Base-by-base conservation (phyloP, 2,113 vertebrate genomes). In the Psittacara wagleri region DNA sequence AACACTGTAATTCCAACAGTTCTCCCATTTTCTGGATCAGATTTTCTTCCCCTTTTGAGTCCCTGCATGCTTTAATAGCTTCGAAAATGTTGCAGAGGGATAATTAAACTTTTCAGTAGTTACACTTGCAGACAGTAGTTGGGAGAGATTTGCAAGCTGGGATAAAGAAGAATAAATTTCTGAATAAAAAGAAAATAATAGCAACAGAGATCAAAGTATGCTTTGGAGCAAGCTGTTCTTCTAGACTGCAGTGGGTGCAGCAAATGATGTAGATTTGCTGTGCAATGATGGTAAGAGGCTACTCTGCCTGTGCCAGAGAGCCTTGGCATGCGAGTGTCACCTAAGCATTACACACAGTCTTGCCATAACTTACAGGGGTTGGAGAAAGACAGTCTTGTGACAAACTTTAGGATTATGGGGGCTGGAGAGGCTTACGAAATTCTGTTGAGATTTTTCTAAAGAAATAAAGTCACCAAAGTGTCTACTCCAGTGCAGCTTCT, bases 1-100 rank as follows among this genome's bases (percentile, higher is more conserved):
- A 86, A 52, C 35, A 72, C n/a, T 77, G 24, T 82, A 83, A 92
- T 93, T 85, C 62, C 63, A 94, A 29, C 70, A 93, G 51, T 76
- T 51, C 18, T 96, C 31, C 64, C 54, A 75, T 83, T 88, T 92
- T 62, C 63, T 81, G 17, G 62, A 75, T 23, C 27, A 78, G 48
- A 64, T 90, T 93, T 96, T 95, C 54, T 93, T 83, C 54, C 73
- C 14, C 43, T 76, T 96, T 77, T 78, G 33, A 66, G 87, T 91
- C 43, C 89, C 88, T 94, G 74, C 35, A 17, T 72, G 63, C 29
- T 94, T 94, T 92, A 90, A 86, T 82, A 93, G 85, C 73, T 92
- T 88, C 28, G 92, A n/a, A 92, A 88, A 64, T 80, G 33, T 78
- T 86, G 69, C 84, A 90, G 57, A 83, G 80, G 77, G 81, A 72